These are phyloP conservation scores for Dipodomys spectabilis DNA, from an alignment of 2,113 vertebrate genomes.

Conservation along the genomic window DNA sequence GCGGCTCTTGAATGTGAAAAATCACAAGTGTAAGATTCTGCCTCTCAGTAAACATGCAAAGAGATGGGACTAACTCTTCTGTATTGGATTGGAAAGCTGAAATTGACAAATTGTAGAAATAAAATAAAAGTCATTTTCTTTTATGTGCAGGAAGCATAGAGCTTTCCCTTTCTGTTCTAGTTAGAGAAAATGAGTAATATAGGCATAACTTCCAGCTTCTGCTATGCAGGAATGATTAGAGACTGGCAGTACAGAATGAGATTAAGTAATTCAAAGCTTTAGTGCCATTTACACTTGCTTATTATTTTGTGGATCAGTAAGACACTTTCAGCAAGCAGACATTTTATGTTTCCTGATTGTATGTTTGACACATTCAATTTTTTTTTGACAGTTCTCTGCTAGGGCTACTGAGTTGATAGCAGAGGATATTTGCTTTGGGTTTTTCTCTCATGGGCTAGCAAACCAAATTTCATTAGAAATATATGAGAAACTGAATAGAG, in stretches of 20 bases:
- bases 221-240: neutral
- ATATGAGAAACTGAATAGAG: neutral
- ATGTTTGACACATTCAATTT: neutral
- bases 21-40: neutral
- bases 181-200: neutral
- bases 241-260: neutral
- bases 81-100: neutral
- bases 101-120: conserved; percentile 54
- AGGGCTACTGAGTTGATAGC: neutral
- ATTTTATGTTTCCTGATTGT: neutral
- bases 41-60: neutral
- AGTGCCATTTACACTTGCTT: neutral
- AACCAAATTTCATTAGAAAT: neutral
- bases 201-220: neutral
- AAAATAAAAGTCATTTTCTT: conserved; percentile 41
- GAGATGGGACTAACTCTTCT: neutral
- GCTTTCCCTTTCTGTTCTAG: conserved; percentile 18
- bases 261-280: neutral
- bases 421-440: neutral
- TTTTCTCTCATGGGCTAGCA: neutral
- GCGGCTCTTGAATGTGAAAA: conserved; percentile 15
- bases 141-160: conserved; percentile 23
- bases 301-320: neutral
- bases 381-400: neutral
- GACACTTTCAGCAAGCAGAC: neutral